These are phyloP conservation scores for Xanthia icteritia DNA, from an alignment of 2,888 invertebrate species.

Conservation along the genomic window DNA sequence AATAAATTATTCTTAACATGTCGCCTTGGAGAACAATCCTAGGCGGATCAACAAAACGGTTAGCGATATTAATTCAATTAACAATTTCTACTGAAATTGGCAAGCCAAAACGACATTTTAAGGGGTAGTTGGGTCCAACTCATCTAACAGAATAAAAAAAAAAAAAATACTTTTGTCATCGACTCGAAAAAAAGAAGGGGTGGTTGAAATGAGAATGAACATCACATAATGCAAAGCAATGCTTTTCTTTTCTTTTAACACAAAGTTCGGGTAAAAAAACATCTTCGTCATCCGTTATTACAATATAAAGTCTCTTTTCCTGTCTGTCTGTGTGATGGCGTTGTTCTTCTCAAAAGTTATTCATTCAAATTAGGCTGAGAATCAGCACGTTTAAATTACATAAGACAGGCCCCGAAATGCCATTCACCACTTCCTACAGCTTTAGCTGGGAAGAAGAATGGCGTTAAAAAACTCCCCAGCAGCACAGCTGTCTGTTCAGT, in stretches of 20 bases:
- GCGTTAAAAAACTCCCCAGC: too few relatives aligned
- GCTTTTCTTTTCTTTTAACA: background rate
- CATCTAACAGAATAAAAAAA: too few relatives aligned
- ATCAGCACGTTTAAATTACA: too few relatives aligned
- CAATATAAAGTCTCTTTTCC: background rate
- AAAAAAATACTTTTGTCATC: too few relatives aligned
- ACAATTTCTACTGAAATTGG: conserved; percentile 2
- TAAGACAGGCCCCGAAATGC: too few relatives aligned
- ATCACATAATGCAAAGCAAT: background rate
- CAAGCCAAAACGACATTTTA: background rate
- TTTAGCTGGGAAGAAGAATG: too few relatives aligned
- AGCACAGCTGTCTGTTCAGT: too few relatives aligned
- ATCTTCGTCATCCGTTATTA: background rate
- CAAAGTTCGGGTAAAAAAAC: background rate
- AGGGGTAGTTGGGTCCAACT: background rate
- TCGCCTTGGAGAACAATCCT: conserved; percentile 8
- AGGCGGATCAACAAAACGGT: conserved; percentile 10
- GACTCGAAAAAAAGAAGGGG: too few relatives aligned
- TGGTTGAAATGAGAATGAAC: background rate
- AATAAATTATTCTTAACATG: conserved; percentile 35
- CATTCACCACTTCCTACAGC: too few relatives aligned
- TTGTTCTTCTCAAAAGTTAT: background rate
- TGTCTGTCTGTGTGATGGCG: background rate
- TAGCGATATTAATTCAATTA: conserved; percentile 14
- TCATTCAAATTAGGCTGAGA: too few relatives aligned